These are phyloP conservation scores for Saguinus imperator DNA, from an alignment of 2,113 vertebrate genomes.

Conservation along the genomic window DNA sequence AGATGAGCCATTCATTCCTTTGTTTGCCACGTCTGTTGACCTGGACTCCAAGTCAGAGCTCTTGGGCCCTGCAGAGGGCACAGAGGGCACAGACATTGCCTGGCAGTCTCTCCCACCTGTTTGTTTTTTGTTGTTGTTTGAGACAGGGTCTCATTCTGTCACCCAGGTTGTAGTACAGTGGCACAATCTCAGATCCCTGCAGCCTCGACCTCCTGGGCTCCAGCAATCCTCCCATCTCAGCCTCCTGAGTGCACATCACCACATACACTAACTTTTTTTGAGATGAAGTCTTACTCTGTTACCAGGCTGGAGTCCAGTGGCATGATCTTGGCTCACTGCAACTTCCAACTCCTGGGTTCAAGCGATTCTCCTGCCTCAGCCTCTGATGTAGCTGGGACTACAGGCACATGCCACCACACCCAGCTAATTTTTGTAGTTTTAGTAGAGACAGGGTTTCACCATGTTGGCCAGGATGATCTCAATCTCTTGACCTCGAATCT, in stretches of 20 bases:
- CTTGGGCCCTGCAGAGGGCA: background rate
- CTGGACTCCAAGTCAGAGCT: background rate
- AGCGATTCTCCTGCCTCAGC: too few species aligned
- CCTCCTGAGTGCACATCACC: background rate
- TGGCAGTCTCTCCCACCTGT: background rate
- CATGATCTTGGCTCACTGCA: too few species aligned
- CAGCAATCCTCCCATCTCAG: background rate
- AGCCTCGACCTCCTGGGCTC: background rate
- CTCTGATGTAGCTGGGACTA: too few species aligned
- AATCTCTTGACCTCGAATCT: too few species aligned
- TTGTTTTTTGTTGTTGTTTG: background rate
- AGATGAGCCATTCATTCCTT: background rate
- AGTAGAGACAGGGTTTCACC: too few species aligned
- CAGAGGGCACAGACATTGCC: background rate
- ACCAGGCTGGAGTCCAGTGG: too few species aligned
- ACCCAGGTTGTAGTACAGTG: background rate
- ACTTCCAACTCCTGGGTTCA: too few species aligned
- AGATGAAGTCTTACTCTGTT: too few species aligned
- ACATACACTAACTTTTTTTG: background rate
- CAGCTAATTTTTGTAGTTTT: too few species aligned
- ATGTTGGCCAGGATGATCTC: too few species aligned
- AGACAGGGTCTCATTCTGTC: background rate
- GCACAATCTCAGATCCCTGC: background rate
- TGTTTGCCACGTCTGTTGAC: background rate
- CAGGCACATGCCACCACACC: too few species aligned